Evolutionary conservation across 2,113 vertebrate species (phyloP).

Genomic region (Azemiops feae): DNA sequence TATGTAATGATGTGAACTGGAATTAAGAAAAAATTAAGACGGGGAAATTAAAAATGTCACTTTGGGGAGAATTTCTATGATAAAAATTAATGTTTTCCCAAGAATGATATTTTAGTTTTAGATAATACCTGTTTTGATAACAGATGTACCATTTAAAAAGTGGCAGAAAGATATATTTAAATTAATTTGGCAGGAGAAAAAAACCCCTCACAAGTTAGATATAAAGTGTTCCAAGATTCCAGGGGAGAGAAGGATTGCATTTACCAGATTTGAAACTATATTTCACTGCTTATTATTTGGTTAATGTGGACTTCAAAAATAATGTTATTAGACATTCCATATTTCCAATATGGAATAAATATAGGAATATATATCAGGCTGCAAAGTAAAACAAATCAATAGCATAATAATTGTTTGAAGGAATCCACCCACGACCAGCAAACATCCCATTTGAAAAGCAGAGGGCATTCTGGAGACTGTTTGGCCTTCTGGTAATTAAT

Average conservation of each 20-base stretch:
- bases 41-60: not conserved
- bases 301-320: not conserved
- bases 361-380: not conserved
- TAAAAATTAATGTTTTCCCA: not conserved
- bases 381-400: not conserved
- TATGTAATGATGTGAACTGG: not conserved
- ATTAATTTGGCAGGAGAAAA: not conserved
- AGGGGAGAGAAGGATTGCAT: too few relatives aligned
- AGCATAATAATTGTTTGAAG: not conserved
- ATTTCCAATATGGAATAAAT: not conserved
- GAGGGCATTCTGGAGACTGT: not conserved
- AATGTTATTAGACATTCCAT: not conserved
- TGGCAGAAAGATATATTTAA: not conserved
- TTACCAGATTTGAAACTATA: not conserved
- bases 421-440: not conserved
- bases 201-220: not conserved
- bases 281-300: not conserved
- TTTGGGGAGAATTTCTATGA: not conserved
- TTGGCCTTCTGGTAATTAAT: not conserved
- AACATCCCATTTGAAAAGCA: not conserved
- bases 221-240: not conserved
- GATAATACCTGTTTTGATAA: not conserved
- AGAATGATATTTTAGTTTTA: not conserved
- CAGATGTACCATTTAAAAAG: not conserved
- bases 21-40: not conserved